Evolutionary conservation across 2,113 vertebrate species (phyloP), one percentile per base, ranked within the genome.

Genomic region (Chaetodon auriga): DNA sequence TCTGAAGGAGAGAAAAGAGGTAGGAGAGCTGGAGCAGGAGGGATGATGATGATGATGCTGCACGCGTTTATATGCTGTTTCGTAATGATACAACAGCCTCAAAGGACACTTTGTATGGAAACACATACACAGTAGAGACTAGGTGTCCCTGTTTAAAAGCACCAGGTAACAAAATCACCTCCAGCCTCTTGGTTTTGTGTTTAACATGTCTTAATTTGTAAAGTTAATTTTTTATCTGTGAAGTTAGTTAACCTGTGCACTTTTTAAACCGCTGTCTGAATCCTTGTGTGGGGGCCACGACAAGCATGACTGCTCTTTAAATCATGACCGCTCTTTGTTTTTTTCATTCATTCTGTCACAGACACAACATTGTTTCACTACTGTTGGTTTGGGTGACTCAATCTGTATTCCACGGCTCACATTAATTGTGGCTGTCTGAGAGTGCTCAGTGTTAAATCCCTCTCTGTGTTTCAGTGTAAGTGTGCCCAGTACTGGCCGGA

Each of bases 401-500:
- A 25, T 35, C 6, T 54, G 4, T 43, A n/a, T 35, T 41, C 23
- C 57, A 55, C 11, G 14, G 11, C 13, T 54, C 7, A 38, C n/a
- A 80, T 48, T 12, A 13, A 7, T 57, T n/a, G 12, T 55, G 48
- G 13, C 7, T 35, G 1, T 45, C 36, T 70, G 36, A 35, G 0
- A 38, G 5, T 48, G 35, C 35, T 81, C 1, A 7, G 46, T 65
- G 35, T 84, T 1, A 1, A 72, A 53, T 75, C 13, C 0, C 23
- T 72, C 23, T 72, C 15, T 64, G 23, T 45, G 57, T 85, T 87
- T 43, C 66, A 99, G 98, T 99, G 97, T 90, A 99, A 99, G 85
- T 99, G 98, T 92, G 98, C 98, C 57, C 98, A 99, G 92, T 99
- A 99, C 95, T 99, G 98, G 98, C 98, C 98, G 5, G 98, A 99